phyloP scores from a whole-genome alignment of 2,888 invertebrate species.

The Amiota minor region DNA sequence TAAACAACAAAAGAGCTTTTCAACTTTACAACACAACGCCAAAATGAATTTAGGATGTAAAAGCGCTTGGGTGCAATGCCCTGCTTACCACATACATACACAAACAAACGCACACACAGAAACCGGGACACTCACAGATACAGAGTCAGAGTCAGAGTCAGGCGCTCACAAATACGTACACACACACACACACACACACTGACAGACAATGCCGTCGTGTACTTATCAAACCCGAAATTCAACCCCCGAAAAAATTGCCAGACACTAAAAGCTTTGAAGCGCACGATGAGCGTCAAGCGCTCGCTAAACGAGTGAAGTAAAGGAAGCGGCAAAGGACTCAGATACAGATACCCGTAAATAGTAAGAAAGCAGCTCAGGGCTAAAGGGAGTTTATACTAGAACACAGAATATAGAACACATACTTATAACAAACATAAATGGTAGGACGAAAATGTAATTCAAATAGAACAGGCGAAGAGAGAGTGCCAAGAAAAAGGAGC shows the following conservation, averaged over 20 bases:
- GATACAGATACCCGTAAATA: no score
- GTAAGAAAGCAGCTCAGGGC: conserved; percentile 39
- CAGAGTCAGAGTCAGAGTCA: conserved; percentile 38
- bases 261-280: conserved; percentile 65
- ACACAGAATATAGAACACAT: conserved; percentile 41
- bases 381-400: conserved; percentile 50
- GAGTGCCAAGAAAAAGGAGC: conserved; percentile 21
- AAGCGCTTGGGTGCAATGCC: conserved; percentile 61
- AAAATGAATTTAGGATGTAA: conserved; percentile 49
- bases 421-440: not conserved
- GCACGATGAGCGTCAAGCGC: conserved; percentile 44
- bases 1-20: conserved; percentile 41
- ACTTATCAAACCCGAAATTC: conserved; percentile 59
- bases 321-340: conserved; percentile 50
- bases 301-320: not conserved
- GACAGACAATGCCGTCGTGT: conserved; percentile 40
- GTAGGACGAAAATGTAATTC: conserved; percentile 1
- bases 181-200: conserved; percentile 38
- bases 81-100: conserved; percentile 53
- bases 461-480: not conserved
- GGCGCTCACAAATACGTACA: conserved; percentile 32
- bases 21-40: conserved; percentile 44
- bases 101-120: not conserved
- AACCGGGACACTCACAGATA: conserved; percentile 20
- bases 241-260: conserved; percentile 61